phyloP scores from a whole-genome alignment of 2,113 vertebrate genomes.

The Fukomys damarensis region DNA sequence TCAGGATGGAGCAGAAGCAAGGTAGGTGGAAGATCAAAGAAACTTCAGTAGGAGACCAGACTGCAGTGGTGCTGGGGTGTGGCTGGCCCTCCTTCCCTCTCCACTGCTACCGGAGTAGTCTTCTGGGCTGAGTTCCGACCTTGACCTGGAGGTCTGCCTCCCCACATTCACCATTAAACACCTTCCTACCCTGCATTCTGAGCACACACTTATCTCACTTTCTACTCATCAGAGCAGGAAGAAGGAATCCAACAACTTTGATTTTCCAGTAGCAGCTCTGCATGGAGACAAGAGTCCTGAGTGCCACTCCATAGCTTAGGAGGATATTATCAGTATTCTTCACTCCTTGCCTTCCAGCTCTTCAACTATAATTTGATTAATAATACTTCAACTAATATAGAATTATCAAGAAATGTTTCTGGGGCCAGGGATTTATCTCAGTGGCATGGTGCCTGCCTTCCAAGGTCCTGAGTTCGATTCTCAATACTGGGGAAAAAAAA shows the following conservation, averaged over 20 bases:
- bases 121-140: background rate
- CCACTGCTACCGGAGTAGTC: background rate
- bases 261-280: background rate
- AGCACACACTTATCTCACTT: background rate
- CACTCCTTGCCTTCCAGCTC: background rate
- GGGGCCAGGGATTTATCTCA: too few species aligned
- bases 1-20: background rate
- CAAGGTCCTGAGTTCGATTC: too few species aligned
- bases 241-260: background rate
- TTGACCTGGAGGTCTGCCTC: background rate
- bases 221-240: background rate
- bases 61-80: background rate
- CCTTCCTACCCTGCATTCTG: background rate
- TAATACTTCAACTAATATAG: background rate
- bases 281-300: too few species aligned
- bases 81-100: background rate
- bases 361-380: background rate
- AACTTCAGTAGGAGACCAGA: background rate
- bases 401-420: too few species aligned
- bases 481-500: too few species aligned
- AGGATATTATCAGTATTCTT: background rate
- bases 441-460: too few species aligned
- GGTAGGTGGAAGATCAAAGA: background rate
- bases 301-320: background rate
- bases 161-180: background rate